Evolutionary conservation across 1,140 invertebrate genomes (phyloP).

Genomic region (Liolophura sinensis): DNA sequence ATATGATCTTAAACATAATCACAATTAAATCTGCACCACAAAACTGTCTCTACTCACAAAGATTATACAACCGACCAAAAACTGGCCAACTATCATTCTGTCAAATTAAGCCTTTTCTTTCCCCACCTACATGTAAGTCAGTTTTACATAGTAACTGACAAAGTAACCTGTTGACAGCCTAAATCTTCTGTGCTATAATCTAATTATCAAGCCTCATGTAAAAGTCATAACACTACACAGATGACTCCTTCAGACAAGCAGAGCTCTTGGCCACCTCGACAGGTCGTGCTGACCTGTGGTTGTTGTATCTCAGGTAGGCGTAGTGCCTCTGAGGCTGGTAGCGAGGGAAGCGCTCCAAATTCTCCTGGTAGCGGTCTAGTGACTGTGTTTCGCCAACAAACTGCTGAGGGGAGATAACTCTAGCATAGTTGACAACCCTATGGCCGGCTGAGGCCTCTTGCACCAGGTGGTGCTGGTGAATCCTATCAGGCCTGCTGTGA

Average conservation of each 20-base stretch:
- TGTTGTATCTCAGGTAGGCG: conserved; percentile 14
- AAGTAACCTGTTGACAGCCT: too few species aligned
- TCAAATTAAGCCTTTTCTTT: too few species aligned
- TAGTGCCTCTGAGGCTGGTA: conserved; percentile 30
- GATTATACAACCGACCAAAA: too few species aligned
- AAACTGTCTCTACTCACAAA: too few species aligned
- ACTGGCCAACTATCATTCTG: too few species aligned
- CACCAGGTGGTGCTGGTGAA: background rate
- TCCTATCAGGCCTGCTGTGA: conserved; percentile 2
- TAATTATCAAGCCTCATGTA: too few species aligned
- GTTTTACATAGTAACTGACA: too few species aligned
- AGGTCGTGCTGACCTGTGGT: conserved; percentile 10
- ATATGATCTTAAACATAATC: too few species aligned
- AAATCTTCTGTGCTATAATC: too few species aligned
- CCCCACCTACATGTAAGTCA: too few species aligned
- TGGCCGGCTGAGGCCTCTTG: background rate
- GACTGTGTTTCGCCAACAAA: conserved; percentile 12
- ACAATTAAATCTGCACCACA: too few species aligned
- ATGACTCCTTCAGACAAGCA: conserved; percentile 40
- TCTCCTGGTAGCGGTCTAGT: background rate
- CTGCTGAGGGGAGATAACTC: conserved; percentile 4
- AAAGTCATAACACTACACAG: too few species aligned
- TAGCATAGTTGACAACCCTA: background rate
- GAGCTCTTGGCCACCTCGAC: conserved; percentile 24
- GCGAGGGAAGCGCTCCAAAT: conserved; percentile 8